phyloP scores from a whole-genome alignment of 1,140 invertebrate genomes.

The Drosophila seguyi region DNA sequence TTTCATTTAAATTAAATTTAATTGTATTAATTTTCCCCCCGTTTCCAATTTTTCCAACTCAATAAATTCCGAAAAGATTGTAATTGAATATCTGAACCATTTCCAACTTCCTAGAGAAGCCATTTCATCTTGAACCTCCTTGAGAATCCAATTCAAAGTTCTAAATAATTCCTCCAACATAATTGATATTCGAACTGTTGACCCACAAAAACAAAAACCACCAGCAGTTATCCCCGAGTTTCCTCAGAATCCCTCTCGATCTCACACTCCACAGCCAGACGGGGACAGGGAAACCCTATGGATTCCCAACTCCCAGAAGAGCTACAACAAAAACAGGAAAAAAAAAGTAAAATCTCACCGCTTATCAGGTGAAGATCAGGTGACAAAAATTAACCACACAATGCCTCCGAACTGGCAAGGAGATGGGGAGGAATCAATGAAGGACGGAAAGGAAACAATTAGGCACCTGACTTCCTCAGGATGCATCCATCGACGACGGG shows the following conservation, averaged over 20 bases:
- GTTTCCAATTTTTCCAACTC: background rate
- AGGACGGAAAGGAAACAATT: conserved; percentile 69
- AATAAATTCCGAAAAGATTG: background rate
- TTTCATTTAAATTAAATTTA: background rate
- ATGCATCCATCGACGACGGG: conserved; percentile 54
- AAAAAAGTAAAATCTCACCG: conserved; percentile 26
- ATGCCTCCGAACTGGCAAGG: background rate
- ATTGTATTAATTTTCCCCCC: background rate
- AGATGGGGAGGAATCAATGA: conserved; percentile 65
- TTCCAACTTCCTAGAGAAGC: background rate
- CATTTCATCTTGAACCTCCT: background rate
- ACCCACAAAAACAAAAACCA: background rate
- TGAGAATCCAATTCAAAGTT: background rate
- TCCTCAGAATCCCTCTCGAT: conserved; percentile 34
- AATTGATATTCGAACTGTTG: conserved; percentile 2
- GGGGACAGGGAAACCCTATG: conserved; percentile 60
- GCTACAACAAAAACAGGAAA: background rate
- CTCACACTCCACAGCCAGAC: background rate
- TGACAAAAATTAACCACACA: conserved; percentile 77
- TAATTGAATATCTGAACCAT: background rate
- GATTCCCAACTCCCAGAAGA: conserved; percentile 48
- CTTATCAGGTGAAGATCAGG: conserved; percentile 74
- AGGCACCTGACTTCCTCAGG: conserved; percentile 83
- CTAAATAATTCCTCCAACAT: conserved; percentile 8
- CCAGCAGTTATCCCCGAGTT: conserved; percentile 6